Conservation (phyloP, 1,140 invertebrate species). For the Apis cerana region DNA sequence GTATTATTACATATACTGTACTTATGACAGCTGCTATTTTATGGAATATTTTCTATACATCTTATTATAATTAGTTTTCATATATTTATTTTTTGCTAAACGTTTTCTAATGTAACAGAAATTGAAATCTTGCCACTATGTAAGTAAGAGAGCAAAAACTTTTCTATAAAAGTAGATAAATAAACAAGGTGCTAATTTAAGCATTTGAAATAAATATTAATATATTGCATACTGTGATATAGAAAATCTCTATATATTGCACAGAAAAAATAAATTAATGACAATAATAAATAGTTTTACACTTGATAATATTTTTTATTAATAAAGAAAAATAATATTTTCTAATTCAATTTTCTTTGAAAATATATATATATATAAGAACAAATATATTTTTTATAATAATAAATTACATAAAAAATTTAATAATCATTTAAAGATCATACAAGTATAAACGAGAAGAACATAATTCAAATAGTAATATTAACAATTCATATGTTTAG, state of each 20-base stretch:
- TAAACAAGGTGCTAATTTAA: not conserved
- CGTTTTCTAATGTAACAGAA: not conserved
- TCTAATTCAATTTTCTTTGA: not conserved
- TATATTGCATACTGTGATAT: slow-evolving; percentile 38
- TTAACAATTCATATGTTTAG: not conserved
- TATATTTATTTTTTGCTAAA: slow-evolving; percentile 8
- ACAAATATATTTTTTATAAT: not conserved
- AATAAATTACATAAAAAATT: not conserved
- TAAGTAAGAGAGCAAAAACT: not conserved
- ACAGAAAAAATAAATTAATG: slow-evolving; percentile 9
- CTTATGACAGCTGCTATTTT: slow-evolving; percentile 89
- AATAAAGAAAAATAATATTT: not conserved
- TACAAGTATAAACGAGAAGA: not conserved
- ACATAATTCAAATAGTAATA: not conserved
- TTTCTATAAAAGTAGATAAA: not conserved
- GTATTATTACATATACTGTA: slow-evolving; percentile 87
- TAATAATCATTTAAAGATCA: not conserved
- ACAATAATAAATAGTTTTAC: slow-evolving; percentile 1
- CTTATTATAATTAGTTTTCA: slow-evolving; percentile 60
- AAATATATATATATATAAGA: not conserved
- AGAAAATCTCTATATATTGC: slow-evolving; percentile 10
- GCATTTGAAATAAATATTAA: not conserved
- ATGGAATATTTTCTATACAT: slow-evolving; percentile 86
- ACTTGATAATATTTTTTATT: not conserved
- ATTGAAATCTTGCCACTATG: not conserved